Percentiles rank a stretch among this genome's conserved stretches.
These are phyloP conservation scores for Dolomedes plantarius DNA, from an alignment of 2,888 invertebrate genomes.

Conservation along the genomic window DNA sequence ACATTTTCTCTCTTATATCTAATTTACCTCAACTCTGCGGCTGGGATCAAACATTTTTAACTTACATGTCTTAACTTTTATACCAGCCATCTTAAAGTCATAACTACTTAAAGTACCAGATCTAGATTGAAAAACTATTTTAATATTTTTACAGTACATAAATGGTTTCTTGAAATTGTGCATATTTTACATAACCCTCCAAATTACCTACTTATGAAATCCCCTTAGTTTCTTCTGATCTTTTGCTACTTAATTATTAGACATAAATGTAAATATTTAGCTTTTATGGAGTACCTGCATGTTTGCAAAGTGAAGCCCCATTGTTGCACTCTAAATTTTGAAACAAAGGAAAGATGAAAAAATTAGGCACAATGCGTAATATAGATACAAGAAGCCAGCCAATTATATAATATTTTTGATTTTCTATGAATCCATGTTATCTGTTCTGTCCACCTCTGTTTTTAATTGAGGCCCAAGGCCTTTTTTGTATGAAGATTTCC, in stretches of 20 bases:
- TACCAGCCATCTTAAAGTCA: too few relatives aligned
- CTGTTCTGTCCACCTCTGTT: constrained; percentile 64
- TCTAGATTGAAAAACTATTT: constrained; percentile 20
- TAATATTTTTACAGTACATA: constrained; percentile 28
- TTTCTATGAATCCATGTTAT: constrained; percentile 61
- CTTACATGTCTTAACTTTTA: constrained; percentile 18
- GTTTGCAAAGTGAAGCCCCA: constrained; percentile 52
- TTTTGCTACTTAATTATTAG: too few relatives aligned
- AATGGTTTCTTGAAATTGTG: not conserved
- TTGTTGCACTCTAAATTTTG: constrained; percentile 58
- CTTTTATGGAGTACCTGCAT: too few relatives aligned
- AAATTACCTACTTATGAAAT: too few relatives aligned
- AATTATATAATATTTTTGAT: constrained; percentile 47
- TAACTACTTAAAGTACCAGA: too few relatives aligned
- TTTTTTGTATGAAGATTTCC: constrained; percentile 41
- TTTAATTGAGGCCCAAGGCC: constrained; percentile 67
- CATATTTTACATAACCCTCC: not conserved
- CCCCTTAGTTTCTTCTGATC: too few relatives aligned
- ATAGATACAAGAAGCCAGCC: constrained; percentile 43
- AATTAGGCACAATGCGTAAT: constrained; percentile 21
- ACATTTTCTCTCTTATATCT: not conserved
- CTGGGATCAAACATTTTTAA: constrained; percentile 44
- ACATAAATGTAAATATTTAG: too few relatives aligned
- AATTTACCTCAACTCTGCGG: constrained; percentile 17
- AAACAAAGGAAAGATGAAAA: constrained; percentile 32